These are phyloP conservation scores for Nemapogon koenigi DNA, from an alignment of 2,888 invertebrate species.

Conservation along the genomic window DNA sequence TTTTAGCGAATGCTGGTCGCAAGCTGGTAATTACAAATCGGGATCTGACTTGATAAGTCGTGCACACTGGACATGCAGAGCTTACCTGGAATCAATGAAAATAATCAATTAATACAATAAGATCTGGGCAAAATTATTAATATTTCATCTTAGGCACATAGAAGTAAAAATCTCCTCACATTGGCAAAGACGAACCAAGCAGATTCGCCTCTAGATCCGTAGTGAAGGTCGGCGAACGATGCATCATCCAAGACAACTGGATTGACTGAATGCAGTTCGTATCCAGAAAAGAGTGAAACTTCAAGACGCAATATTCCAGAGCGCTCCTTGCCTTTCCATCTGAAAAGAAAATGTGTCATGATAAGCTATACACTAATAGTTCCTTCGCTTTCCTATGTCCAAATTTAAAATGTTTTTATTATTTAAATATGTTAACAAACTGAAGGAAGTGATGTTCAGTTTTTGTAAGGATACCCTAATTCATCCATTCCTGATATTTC, in stretches of 20 bases:
- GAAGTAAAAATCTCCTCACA: constrained; percentile 41
- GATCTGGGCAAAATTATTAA: not conserved
- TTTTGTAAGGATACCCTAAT: too few species aligned
- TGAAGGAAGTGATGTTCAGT: not conserved
- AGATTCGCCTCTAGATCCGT: constrained; percentile 66
- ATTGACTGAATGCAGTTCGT: constrained; percentile 62
- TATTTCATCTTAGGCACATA: not conserved
- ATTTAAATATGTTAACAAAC: constrained; percentile 16
- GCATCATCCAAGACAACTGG: constrained; percentile 62
- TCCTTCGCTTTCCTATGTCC: not conserved
- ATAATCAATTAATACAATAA: not conserved
- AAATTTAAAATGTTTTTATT: too few species aligned
- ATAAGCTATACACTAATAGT: not conserved
- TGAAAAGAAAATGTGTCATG: constrained; percentile 21
- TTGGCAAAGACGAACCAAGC: constrained; percentile 72
- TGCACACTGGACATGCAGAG: constrained; percentile 67
- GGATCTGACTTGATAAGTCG: constrained; percentile 66
- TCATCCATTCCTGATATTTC: too few species aligned
- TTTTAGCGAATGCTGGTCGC: constrained; percentile 68
- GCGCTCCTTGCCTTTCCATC: constrained; percentile 67
- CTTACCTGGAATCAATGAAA: constrained; percentile 49
- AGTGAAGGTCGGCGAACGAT: constrained; percentile 65
- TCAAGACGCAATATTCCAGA: constrained; percentile 69
- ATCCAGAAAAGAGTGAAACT: constrained; percentile 69
- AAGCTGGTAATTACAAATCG: constrained; percentile 67